A percentile compares a stretch with the other conserved stretches of the same genome.
These are phyloP conservation scores for Carlito syrichta DNA, from an alignment of 2,113 vertebrate genomes.

Conservation along the genomic window DNA sequence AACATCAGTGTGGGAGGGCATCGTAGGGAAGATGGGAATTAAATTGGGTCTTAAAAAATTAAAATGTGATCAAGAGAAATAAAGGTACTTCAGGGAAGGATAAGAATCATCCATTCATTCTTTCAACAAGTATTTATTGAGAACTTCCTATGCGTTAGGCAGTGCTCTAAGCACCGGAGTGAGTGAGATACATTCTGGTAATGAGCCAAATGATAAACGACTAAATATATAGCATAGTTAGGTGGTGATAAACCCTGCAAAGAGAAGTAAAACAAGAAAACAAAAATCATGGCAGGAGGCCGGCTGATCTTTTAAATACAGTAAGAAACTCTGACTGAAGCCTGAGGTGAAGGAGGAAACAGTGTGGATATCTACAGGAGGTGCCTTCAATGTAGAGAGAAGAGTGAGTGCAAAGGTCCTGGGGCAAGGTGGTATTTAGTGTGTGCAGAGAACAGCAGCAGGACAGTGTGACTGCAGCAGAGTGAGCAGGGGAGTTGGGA, in stretches of 20 bases:
- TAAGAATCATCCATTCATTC: not conserved
- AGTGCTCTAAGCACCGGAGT: not conserved
- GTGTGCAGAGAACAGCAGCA: not conserved
- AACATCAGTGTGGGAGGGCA: not conserved
- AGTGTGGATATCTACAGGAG: not conserved
- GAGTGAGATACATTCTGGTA: not conserved
- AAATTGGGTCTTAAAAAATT: not conserved
- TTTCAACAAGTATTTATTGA: not conserved
- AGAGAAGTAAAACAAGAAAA: not conserved
- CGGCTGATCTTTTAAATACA: not conserved
- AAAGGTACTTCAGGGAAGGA: not conserved
- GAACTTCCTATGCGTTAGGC: not conserved
- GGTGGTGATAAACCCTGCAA: not conserved
- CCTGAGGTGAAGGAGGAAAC: not conserved
- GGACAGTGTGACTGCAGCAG: not conserved
- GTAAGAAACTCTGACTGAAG: not conserved
- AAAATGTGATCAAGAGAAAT: not conserved
- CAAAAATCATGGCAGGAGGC: not conserved
- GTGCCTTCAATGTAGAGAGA: not conserved
- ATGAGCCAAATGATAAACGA: not conserved
- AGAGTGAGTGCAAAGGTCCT: not conserved
- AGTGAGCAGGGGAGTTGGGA: not conserved
- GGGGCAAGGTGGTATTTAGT: not conserved
- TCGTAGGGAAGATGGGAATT: not conserved
- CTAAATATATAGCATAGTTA: not conserved